Evolutionary conservation across 1,140 invertebrate species (phyloP), one percentile per base, ranked within the genome.

Genomic region (Leptinotarsa undecemlineata): DNA sequence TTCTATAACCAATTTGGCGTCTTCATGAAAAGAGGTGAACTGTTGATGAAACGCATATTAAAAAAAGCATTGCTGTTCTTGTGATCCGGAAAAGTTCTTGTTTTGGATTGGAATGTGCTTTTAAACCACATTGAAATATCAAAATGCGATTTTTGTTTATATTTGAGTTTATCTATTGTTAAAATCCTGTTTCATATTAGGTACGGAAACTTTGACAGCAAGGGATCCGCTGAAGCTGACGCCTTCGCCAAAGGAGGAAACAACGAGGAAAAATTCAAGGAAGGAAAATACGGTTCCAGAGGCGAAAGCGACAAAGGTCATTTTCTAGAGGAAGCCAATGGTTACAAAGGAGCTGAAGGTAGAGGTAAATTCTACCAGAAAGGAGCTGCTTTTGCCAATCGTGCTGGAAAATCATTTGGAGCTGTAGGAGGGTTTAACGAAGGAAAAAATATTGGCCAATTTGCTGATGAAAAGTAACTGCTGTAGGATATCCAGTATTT

Each of bases 281-380:
- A 51, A 57, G 68, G 68, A 4, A 57, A 70, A 26, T 60, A 21
- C 23, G 68, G 68, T 3, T 47, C 48, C 47, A 48, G 51, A 17
- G 68, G 68, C 3, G 15, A 51, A 4, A 70, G 68, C 11, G 68
- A 70, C 15, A 48, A 70, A 26, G 68, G 68, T 21, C n/a, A n/a
- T 13, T 70, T 20, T 15, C 48, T 70, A 13, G 68, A 70, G 4
- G 68, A 70, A 70, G 11, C 21, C 48, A 23, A 48, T 13, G 68
- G 68, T 21, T 70, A 70, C 19, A 70, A 57, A 8, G 68, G 68
- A 48, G 68, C 68, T 21, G 20, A 60, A 20, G 68, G 68, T 20
- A 48, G 57, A 19, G 48, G 4, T 21, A 70, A 57, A 21, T 4
- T 19, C 47, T 70, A 70, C 23, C n/a, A 17, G 21, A 70, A 70